Conservation (phyloP, 2,888 invertebrate species). For the Nemoura dubitans region DNA sequence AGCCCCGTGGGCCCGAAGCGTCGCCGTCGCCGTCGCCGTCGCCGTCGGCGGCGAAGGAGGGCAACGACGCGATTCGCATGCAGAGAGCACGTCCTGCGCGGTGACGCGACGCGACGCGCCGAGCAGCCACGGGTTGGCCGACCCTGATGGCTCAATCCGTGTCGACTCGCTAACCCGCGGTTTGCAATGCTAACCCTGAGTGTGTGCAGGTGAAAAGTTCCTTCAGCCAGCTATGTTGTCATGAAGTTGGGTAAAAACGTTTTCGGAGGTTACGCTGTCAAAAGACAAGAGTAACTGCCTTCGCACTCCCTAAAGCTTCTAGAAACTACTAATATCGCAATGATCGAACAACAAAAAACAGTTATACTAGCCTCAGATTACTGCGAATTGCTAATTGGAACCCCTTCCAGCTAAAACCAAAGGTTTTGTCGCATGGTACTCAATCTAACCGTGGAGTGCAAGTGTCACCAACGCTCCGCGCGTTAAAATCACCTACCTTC, state of each 20-base stretch:
- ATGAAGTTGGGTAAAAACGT: background rate
- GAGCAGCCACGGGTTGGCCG: background rate
- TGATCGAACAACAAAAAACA: too few species aligned
- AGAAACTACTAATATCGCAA: too few species aligned
- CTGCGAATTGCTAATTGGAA: too few species aligned
- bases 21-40: background rate
- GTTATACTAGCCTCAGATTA: too few species aligned
- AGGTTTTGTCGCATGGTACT: too few species aligned
- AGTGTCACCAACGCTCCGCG: background rate
- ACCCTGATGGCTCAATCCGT: background rate
- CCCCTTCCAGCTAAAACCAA: too few species aligned
- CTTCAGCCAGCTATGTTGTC: background rate
- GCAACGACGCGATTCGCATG: conserved; percentile 12
- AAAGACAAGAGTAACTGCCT: too few species aligned
- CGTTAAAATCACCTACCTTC: background rate
- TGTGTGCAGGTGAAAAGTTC: background rate
- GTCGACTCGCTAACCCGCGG: background rate
- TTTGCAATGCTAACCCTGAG: background rate
- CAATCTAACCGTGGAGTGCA: background rate
- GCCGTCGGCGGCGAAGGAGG: background rate
- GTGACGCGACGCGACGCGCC: background rate
- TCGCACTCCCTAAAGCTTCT: too few species aligned
- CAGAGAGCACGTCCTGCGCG: background rate
- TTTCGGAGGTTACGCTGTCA: too few species aligned
- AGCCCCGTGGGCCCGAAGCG: background rate